These are phyloP conservation scores for Tipula confusa DNA, from an alignment of 2,888 invertebrate genomes.

Conservation along the genomic window DNA sequence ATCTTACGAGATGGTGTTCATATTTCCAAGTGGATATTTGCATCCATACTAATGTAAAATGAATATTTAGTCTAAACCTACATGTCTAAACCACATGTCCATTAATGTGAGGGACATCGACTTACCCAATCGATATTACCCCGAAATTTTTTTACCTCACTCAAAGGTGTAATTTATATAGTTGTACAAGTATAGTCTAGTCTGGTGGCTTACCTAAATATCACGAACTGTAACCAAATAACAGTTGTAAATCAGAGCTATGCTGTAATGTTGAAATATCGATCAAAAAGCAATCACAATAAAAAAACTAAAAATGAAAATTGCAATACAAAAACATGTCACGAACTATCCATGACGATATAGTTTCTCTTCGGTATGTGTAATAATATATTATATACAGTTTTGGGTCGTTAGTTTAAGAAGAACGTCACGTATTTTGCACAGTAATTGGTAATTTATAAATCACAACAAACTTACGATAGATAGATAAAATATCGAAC, in stretches of 20 bases:
- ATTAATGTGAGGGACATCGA: too few species aligned
- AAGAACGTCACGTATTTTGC: neutral
- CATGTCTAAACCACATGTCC: too few species aligned
- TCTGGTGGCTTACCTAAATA: too few species aligned
- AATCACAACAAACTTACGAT: neutral
- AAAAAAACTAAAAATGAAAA: neutral
- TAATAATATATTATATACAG: neutral
- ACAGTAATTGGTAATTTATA: neutral
- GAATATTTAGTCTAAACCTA: too few species aligned
- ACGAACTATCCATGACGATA: neutral
- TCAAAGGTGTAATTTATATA: too few species aligned
- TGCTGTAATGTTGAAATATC: neutral
- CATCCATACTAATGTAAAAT: too few species aligned
- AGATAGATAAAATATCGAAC: neutral
- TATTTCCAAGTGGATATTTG: too few species aligned
- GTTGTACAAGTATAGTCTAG: too few species aligned
- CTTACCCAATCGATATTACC: too few species aligned
- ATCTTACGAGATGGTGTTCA: too few species aligned
- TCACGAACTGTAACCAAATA: too few species aligned
- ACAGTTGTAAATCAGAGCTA: neutral
- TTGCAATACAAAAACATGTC: neutral
- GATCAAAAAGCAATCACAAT: neutral
- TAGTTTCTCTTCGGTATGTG: neutral
- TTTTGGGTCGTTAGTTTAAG: neutral
- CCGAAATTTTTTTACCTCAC: too few species aligned